Conservation (phyloP, 2,113 vertebrate species). For the Abramis brama region DNA sequence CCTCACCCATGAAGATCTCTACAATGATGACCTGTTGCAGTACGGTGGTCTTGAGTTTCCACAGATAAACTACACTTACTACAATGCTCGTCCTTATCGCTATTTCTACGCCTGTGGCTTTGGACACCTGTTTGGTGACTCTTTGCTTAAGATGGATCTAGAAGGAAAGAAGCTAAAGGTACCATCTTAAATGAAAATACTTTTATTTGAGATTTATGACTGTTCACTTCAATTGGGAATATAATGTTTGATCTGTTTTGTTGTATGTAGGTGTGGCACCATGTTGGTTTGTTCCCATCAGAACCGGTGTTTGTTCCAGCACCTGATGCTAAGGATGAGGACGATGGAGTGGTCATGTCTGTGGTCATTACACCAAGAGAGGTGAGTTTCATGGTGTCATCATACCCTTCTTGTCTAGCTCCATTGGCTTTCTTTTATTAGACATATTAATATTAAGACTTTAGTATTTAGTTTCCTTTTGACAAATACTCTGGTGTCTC, state of each 20-base stretch:
- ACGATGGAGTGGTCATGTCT: slow-evolving; percentile 89
- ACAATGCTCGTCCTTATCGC: slow-evolving; percentile 81
- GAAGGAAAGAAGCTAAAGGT: slow-evolving; percentile 88
- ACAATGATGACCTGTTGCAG: slow-evolving; percentile 77
- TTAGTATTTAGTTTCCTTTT: too few relatives aligned
- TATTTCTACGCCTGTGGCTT: slow-evolving; percentile 92
- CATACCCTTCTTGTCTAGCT: not conserved
- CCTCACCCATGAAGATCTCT: slow-evolving; percentile 85
- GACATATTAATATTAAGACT: not conserved
- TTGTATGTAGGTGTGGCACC: slow-evolving; percentile 82
- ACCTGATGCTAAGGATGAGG: slow-evolving; percentile 82
- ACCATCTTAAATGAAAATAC: slow-evolving; percentile 16
- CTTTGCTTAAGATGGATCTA: slow-evolving; percentile 87
- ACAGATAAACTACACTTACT: slow-evolving; percentile 85
- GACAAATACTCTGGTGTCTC: too few relatives aligned
- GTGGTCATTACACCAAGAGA: slow-evolving; percentile 85
- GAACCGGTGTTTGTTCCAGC: slow-evolving; percentile 92
- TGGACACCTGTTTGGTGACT: slow-evolving; percentile 83
- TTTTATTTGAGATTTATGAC: not conserved
- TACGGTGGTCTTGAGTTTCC: slow-evolving; percentile 90
- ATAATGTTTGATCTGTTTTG: not conserved
- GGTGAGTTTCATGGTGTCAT: slow-evolving; percentile 66
- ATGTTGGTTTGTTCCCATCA: slow-evolving; percentile 88
- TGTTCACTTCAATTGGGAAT: not conserved
- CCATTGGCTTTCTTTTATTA: not conserved